A percentile compares a stretch with the other conserved stretches of the same genome.
Evolutionary conservation across 2,888 invertebrate species (phyloP).

Genomic region (Athalia cordata): DNA sequence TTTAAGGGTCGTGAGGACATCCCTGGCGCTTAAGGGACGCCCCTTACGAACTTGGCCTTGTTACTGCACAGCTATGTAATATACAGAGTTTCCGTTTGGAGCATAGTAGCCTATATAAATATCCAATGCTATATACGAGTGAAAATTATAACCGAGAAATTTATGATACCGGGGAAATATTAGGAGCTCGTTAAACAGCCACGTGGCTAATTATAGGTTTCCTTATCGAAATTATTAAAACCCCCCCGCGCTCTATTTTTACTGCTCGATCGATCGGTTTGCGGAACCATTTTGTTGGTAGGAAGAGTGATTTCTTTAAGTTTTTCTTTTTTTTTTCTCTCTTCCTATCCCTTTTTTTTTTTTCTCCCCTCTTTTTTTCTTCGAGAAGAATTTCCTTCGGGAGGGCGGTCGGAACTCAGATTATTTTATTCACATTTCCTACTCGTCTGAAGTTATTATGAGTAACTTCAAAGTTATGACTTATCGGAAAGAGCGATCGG

Average conservation of each 20-base stretch:
- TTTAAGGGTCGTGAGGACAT: conserved; percentile 9
- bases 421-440: conserved; percentile 34
- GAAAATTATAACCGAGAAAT: conserved; percentile 28
- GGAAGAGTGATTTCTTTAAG: not conserved
- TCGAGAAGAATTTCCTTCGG: not conserved
- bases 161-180: conserved; percentile 3
- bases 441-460: conserved; percentile 11
- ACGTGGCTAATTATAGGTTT: not conserved
- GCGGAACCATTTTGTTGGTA: too few relatives aligned
- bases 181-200: conserved; percentile 16
- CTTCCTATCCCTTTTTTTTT: not conserved
- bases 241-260: not conserved
- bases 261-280: not conserved
- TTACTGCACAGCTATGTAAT: too few relatives aligned
- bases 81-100: too few relatives aligned
- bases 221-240: not conserved
- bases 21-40: not conserved
- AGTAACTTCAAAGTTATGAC: conserved; percentile 14
- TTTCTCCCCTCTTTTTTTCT: not conserved
- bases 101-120: conserved; percentile 6
- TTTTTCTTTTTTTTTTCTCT: not conserved
- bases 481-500: conserved; percentile 22
- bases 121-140: conserved; percentile 1
- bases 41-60: not conserved
- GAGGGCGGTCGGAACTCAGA: not conserved